These are phyloP conservation scores for Rhinichthys osculus DNA, from an alignment of 2,797 vertebrate genomes.

Conservation along the genomic window DNA sequence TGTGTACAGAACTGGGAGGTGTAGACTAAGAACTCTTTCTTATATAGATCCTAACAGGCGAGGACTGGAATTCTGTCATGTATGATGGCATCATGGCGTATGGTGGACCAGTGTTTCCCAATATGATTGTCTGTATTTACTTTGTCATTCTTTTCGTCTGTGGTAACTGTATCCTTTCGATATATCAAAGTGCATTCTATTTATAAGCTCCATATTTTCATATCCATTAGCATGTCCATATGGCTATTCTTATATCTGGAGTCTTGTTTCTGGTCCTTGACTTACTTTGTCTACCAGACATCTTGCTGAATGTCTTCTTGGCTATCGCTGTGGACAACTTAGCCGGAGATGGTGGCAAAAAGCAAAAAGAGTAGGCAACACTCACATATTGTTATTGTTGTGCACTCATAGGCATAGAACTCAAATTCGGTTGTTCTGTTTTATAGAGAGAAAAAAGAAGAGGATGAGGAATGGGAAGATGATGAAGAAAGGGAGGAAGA, in stretches of 20 bases:
- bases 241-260: background rate
- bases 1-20: too few relatives aligned
- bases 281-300: conserved; percentile 80
- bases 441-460: conserved; percentile 69
- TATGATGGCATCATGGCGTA: conserved; percentile 83
- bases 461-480: conserved; percentile 74
- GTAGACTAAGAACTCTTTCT: conserved; percentile 3
- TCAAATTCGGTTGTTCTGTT: conserved; percentile 3
- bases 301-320: conserved; percentile 96
- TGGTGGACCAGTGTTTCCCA: conserved; percentile 77
- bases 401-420: conserved; percentile 21
- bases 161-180: conserved; percentile 80
- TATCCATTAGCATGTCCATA: background rate
- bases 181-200: too few relatives aligned
- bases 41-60: conserved; percentile 78
- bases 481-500: conserved; percentile 83
- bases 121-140: conserved; percentile 82
- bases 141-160: conserved; percentile 84
- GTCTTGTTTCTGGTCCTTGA: conserved; percentile 49
- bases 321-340: conserved; percentile 98
- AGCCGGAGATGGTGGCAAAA: conserved; percentile 89
- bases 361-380: conserved; percentile 85
- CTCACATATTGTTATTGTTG: background rate
- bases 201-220: background rate
- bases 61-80: conserved; percentile 84